Base-by-base conservation (phyloP, 2,113 vertebrate genomes). In the Myodes glareolus region DNA sequence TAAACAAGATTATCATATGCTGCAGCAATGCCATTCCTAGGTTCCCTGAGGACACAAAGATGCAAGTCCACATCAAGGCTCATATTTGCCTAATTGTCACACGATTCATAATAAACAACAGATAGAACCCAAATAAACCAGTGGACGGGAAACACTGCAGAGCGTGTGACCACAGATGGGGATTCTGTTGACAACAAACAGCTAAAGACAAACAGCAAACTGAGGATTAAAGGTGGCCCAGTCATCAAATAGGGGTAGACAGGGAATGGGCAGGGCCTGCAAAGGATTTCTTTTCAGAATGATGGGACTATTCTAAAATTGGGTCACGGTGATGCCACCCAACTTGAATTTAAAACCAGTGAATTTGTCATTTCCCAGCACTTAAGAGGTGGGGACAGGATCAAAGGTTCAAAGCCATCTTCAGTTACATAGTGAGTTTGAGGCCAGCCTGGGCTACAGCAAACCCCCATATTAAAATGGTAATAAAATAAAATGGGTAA, bases 281-380 rank as follows among this genome's bases (percentile, higher is more conserved):
- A 91, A 25, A 39, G 25, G 4, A 29, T 67, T 45, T 67, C 61
- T 67, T 65, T 85, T 47, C 29, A 67, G 39, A 67, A 13, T 33
- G 39, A 85, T 65, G 16, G 27, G 31, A 85, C 19, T 47, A 65
- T 65, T 85, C n/a, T 85, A 65, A 31, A 85, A 45, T 45, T 45
- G 65, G 21, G 4, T 29, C 52, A 61, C 23, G 17, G 61, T 42
- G 7, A 31, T 72, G 36, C 33, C 76, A 2, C 25, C 89, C 58
- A 85, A 61, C 19, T 84, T 72, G 29, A 25, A 16, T 75, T 96
- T 94, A 73, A 93, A 91, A 92, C 47, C 21, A 27, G 27, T 78
- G 36, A 68, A 11, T 33, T 19, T 47, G 29, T 47, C 63, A 47
- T 31, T 36, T 10, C 17, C 67, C 9, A 85, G 0, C 27, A 19